Percentiles rank a stretch among this genome's conserved stretches.
phyloP scores from a whole-genome alignment of 2,888 invertebrate genomes.

The Steinernema hermaphroditum region DNA sequence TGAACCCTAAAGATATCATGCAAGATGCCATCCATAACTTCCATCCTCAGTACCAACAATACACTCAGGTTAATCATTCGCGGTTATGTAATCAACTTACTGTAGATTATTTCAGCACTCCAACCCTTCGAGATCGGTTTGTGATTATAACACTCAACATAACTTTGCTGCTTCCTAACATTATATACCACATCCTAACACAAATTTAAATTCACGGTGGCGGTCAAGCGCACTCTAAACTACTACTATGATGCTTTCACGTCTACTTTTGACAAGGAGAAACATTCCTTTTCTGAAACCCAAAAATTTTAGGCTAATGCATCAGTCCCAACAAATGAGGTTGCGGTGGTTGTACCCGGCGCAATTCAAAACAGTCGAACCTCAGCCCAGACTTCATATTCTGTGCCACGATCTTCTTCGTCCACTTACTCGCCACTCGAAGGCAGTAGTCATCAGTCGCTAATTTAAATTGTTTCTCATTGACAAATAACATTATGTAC shows the following conservation, averaged over 20 bases:
- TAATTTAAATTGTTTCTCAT: constrained; percentile 7
- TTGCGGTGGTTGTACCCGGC: constrained; percentile 22
- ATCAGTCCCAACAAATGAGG: constrained; percentile 2
- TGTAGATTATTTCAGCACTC: constrained; percentile 59
- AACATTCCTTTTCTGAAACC: not conserved
- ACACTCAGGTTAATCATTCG: constrained; percentile 79
- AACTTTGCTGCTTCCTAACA: constrained; percentile 13
- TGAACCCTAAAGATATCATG: constrained; percentile 84
- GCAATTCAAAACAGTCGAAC: constrained; percentile 24
- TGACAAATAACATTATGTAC: no score
- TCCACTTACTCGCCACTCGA: constrained; percentile 23
- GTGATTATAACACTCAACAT: constrained; percentile 33
- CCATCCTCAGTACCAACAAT: constrained; percentile 99
- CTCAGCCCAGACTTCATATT: constrained; percentile 8
- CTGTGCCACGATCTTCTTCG: not conserved
- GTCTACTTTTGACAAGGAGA: not conserved
- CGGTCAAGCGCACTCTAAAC: not conserved
- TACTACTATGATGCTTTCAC: not conserved
- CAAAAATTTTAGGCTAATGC: not conserved
- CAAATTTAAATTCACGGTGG: not conserved
- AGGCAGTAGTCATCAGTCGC: constrained; percentile 28
- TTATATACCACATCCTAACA: not conserved
- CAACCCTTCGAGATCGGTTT: constrained; percentile 65
- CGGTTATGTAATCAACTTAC: not conserved
- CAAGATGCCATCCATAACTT: constrained; percentile 86